Conservation (phyloP, 2,113 vertebrate genomes). For the Corythaixoides concolor region DNA sequence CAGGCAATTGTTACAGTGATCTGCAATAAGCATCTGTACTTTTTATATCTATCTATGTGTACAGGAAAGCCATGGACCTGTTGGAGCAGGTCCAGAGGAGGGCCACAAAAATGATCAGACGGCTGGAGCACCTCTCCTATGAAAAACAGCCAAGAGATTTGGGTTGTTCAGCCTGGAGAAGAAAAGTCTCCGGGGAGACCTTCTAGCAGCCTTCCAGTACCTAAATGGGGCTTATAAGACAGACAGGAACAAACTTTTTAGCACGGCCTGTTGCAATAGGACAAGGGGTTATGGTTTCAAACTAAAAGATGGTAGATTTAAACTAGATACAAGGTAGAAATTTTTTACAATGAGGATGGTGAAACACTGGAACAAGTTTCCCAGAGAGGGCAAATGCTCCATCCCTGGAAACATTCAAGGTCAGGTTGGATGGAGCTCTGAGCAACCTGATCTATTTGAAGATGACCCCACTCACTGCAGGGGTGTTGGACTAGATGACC, state of each 20-base stretch:
- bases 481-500: background rate
- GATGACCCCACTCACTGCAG: background rate
- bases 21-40: background rate
- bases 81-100: background rate
- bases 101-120: background rate
- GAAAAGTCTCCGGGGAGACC: accelerated
- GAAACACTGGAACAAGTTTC: background rate
- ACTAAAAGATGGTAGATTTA: background rate
- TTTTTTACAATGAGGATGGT: background rate
- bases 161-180: background rate
- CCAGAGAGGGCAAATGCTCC: background rate
- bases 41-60: background rate
- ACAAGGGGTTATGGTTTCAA: background rate
- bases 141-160: background rate
- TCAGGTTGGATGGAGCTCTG: background rate
- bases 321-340: too few relatives aligned
- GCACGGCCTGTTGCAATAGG: background rate
- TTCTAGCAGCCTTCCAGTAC: background rate
- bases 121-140: background rate
- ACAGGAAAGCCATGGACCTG: background rate
- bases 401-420: background rate
- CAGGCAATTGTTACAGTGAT: background rate
- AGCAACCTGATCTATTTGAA: background rate
- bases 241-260: background rate
- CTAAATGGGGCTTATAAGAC: background rate